Evolutionary conservation across 2,113 vertebrate genomes (phyloP).

Genomic region (Sorex fumeus): DNA sequence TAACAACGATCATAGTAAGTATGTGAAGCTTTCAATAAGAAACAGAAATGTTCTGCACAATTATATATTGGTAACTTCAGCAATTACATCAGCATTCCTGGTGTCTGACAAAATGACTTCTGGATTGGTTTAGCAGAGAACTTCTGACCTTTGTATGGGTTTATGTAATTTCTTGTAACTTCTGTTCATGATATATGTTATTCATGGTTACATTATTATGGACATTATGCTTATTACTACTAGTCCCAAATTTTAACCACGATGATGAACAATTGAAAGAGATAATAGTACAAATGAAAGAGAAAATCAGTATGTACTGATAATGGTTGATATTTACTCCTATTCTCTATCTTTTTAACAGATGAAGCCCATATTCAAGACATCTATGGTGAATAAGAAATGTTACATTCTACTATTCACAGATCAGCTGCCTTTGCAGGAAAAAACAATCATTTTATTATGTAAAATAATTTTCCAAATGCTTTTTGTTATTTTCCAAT

Average conservation of each 20-base stretch:
- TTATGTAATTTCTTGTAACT: neutral
- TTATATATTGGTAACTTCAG: neutral
- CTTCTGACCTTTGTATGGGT: neutral
- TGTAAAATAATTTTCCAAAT: neutral
- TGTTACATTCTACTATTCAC: neutral
- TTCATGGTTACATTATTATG: neutral
- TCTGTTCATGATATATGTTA: neutral
- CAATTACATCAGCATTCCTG: neutral
- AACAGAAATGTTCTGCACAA: neutral
- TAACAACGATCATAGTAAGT: too few relatives aligned
- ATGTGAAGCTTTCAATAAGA: too few relatives aligned
- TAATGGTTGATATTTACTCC: slow-evolving; percentile 5
- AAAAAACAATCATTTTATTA: slow-evolving; percentile 42
- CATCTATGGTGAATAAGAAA: neutral
- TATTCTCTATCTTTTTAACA: fast-evolving
- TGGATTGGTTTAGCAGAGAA: neutral
- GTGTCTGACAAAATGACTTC: neutral
- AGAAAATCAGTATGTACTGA: neutral
- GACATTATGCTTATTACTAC: neutral
- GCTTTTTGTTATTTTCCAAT: slow-evolving; percentile 49
- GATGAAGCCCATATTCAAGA: neutral
- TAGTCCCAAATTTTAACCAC: slow-evolving; percentile 22
- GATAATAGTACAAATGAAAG: neutral
- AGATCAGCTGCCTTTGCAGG: neutral
- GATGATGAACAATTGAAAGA: slow-evolving; percentile 1